Evolutionary conservation across 2,888 invertebrate genomes (phyloP).

Genomic region (Torymus aiolomorphi): DNA sequence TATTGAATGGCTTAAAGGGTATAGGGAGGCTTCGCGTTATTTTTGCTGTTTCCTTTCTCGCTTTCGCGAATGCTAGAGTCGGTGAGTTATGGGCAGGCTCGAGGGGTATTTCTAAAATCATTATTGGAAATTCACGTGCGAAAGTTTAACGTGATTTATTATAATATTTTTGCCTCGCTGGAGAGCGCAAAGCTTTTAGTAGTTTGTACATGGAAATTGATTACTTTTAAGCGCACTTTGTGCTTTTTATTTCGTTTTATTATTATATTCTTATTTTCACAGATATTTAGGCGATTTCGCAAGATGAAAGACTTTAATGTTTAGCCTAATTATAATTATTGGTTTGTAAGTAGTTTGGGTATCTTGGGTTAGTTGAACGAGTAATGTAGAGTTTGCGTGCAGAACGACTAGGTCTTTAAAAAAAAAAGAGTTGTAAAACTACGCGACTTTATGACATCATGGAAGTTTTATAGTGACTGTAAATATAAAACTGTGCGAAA

Average conservation of each 20-base stretch:
- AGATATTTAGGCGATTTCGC: no score
- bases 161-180: no score
- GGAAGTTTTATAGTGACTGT: neutral
- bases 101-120: neutral
- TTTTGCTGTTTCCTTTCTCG: neutral
- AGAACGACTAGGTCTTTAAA: no score
- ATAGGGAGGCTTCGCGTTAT: neutral
- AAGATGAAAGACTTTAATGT: neutral
- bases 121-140: neutral
- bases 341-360: no score
- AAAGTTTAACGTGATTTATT: neutral
- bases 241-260: no score
- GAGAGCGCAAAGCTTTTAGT: no score
- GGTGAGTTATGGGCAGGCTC: neutral
- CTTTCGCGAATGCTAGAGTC: neutral
- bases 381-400: no score
- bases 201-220: no score
- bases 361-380: no score
- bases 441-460: neutral
- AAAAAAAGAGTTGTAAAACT: neutral
- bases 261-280: no score
- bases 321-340: neutral
- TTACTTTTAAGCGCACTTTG: no score
- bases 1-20: slow-evolving; percentile 27
- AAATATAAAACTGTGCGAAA: slow-evolving; percentile 1